Evolutionary conservation across 2,797 vertebrate genomes (phyloP), one percentile per base, ranked within the genome.

Genomic region (Tarsius wallacei): DNA sequence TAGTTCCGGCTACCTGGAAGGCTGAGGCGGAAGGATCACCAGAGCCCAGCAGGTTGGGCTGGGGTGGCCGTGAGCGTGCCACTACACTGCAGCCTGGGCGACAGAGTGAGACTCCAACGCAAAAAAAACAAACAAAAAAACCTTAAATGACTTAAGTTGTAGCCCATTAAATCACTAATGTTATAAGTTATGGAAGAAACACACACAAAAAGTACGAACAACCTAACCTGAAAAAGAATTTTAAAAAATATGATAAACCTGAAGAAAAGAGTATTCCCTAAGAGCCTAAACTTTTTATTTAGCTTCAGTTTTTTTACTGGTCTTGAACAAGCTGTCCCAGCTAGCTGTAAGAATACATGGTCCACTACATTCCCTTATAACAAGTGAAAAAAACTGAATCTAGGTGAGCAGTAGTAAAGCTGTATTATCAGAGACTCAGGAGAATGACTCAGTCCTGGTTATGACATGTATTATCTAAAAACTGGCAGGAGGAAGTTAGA

Each of bases 151-250:
- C 19, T 86, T 78, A 55, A 33, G n/a, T 12, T 91, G 55, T 88
- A 78, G 74, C 51, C 26, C 51, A 87, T 76, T 61, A 91, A 71
- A 71, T 87, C 73, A 81, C 33, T 83, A 90, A 47, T 83, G 70
- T 63, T 74, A 36, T 16, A 86, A 93, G 31, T 64, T 51, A 64
- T 71, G n/a, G 77, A 59, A 90, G 71, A 78, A 21, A 88, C 28
- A 92, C 33, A 76, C 31, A 49, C 86, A 87, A 90, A 51, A 89
- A 61, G 19, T 13, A 87, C 7, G 10, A 95, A 63, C 19, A 86
- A 77, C 16, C 12, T 70, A 95, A 86, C 31, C 71, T 95, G 55
- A 87, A 83, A 95, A 96, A 94, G n/a, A 83, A 71, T 42, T 66
- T 51, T 47, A 24, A 78, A 49, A 78, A 49, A 78, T 61, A 96